Conservation (phyloP, 2,797 vertebrate species). For the Pachyuromys duprasi region DNA sequence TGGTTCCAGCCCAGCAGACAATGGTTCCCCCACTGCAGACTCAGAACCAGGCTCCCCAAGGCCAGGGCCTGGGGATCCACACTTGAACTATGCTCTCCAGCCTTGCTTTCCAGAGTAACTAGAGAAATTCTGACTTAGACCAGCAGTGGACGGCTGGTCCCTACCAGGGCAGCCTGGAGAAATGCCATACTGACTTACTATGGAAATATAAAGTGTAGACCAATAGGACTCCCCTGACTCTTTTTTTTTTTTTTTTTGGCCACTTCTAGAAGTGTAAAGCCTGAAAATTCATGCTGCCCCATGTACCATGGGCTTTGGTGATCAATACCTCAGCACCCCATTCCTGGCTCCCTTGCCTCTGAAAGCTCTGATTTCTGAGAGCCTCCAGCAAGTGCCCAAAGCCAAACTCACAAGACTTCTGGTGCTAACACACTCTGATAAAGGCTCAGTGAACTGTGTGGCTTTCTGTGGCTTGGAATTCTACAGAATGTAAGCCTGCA, state of each 20-base stretch:
- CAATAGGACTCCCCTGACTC: neutral
- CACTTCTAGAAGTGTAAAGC: neutral
- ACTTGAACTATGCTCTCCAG: neutral
- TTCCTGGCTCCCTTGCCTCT: neutral
- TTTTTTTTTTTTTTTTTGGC: neutral
- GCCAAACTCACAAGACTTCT: neutral
- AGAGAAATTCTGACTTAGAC: neutral
- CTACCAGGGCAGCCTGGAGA: neutral
- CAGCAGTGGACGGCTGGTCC: neutral
- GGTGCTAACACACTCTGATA: neutral
- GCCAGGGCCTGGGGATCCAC: neutral
- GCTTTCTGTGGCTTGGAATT: neutral
- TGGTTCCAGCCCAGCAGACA: neutral
- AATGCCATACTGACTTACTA: neutral
- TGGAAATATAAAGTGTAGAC: neutral
- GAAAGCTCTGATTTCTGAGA: constrained; percentile 2
- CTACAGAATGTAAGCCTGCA: neutral
- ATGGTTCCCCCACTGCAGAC: too few species aligned
- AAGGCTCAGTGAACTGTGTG: neutral
- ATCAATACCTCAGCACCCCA: neutral
- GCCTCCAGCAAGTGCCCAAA: neutral
- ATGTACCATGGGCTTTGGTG: neutral
- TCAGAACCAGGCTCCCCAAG: neutral
- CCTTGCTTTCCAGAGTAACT: neutral
- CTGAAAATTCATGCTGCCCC: neutral